These are phyloP conservation scores for Patella depressa DNA, from an alignment of 2,888 invertebrate genomes.

Conservation along the genomic window DNA sequence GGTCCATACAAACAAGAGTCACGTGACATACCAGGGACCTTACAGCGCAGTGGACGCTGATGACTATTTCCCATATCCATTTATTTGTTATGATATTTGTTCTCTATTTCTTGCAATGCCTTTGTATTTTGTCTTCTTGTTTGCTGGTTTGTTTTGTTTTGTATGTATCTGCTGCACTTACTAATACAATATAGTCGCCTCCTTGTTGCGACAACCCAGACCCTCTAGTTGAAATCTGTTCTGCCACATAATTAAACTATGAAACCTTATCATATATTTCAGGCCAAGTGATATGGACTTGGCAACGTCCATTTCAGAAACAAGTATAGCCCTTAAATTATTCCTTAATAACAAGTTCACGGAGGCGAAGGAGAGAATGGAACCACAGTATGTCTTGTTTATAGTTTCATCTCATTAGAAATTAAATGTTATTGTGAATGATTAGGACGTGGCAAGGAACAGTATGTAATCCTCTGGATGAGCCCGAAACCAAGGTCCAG, in stretches of 20 bases:
- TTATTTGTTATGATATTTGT: too few species aligned
- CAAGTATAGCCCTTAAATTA: slow-evolving; percentile 84
- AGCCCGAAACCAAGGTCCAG: neutral
- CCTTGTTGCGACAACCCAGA: neutral
- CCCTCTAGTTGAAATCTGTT: neutral
- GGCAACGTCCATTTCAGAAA: slow-evolving; percentile 81
- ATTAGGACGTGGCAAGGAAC: too few species aligned
- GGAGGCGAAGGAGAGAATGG: slow-evolving; percentile 84
- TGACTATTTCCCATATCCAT: too few species aligned
- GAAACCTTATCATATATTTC: slow-evolving; percentile 19
- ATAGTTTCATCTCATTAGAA: neutral
- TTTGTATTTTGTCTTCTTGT: too few species aligned
- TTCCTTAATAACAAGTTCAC: slow-evolving; percentile 94
- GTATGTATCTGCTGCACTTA: too few species aligned
- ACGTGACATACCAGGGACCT: too few species aligned
- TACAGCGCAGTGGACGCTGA: too few species aligned
- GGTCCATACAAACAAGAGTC: too few species aligned
- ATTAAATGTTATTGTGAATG: neutral
- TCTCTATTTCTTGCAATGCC: too few species aligned
- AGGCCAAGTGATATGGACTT: slow-evolving; percentile 70
- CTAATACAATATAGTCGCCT: neutral
- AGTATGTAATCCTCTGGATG: neutral
- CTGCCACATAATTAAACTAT: neutral
- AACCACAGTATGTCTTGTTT: slow-evolving; percentile 79
- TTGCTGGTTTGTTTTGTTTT: neutral